Base-by-base conservation (phyloP, 1,140 invertebrate genomes). In the Diploscapter pachys region DNA sequence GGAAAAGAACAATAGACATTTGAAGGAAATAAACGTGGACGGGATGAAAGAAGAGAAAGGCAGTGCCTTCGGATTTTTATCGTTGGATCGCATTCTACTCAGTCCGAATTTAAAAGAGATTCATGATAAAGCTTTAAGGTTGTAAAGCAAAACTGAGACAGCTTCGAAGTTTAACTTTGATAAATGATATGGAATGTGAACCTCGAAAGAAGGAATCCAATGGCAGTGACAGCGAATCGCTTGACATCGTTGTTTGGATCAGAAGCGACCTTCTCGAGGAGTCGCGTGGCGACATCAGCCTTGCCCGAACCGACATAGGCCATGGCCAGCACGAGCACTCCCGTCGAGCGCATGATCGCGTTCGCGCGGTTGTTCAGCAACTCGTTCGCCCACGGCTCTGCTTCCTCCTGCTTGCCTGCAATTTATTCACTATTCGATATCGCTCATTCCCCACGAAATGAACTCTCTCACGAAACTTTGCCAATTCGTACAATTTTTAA, bases 161-260 rank as follows among this genome's bases (percentile, higher is more conserved):
- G 1, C 1, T 31, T 31, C 31, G 31, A 31, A 31, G 1, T 31
- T 31, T 31, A 31, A 31, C 31, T 31, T 31, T 31, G 31, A 31
- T 31, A 31, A 31, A 31, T 31, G 31, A 31, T 31, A 31, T 31
- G 31, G 31, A 31, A 31, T 31, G 31, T 31, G 31, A 31, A 31
- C 31, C 31, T 31, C 31, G 31, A 31, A 31, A 98, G 88, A 13
- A 99, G 89, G 85, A 99, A 99, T 80, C 97, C 97, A 68, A 99
- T 89, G 51, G 94, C 93, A 50, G 95, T 98, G 2, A 98, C 96
- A 53, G 97, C 96, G 69, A 96, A 95, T 66, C 97, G 90, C 74
- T 97, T 90, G 3, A 99, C 96, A 88, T 99, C 97, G 86, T 98
- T 95, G 85, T 98, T 98, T 0, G 98, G 96, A 89, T 99, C 97